Conservation (phyloP, 2,113 vertebrate genomes). For the Apeltes quadracus region DNA sequence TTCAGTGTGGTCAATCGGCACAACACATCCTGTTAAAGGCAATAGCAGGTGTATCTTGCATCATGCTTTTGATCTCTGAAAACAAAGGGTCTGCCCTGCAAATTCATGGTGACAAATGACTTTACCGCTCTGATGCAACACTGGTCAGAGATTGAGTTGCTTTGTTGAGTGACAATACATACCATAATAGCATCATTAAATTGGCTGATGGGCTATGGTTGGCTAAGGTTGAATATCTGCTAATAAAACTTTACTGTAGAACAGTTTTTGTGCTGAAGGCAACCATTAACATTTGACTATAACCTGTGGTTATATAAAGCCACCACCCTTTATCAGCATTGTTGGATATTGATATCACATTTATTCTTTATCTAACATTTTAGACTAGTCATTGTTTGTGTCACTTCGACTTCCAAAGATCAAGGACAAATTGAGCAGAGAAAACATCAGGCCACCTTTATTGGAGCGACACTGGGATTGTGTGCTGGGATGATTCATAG, state of each 20-base stretch:
- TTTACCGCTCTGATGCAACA: conserved; percentile 71
- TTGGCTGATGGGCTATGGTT: no score
- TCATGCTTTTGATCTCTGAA: conserved; percentile 61
- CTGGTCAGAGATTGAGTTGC: conserved; percentile 46
- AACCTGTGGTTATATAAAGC: not conserved
- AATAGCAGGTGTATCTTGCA: conserved; percentile 66
- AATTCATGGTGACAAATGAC: conserved; percentile 46
- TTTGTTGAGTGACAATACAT: conserved; percentile 17
- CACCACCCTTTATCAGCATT: not conserved
- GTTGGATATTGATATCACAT: no score
- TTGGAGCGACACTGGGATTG: not conserved
- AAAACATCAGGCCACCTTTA: not conserved
- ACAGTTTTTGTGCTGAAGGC: not conserved
- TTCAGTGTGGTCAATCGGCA: not conserved
- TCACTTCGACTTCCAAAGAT: not conserved
- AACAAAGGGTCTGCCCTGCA: conserved; percentile 53
- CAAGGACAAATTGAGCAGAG: not conserved
- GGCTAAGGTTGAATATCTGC: not conserved
- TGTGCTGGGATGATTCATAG: not conserved
- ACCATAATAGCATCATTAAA: not conserved
- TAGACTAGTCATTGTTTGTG: not conserved
- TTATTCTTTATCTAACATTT: not conserved
- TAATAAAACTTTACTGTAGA: not conserved
- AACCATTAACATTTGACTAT: not conserved
- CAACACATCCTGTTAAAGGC: conserved; percentile 38